phyloP scores from a whole-genome alignment of 1,140 invertebrate genomes.

The Melitaea cinxia region DNA sequence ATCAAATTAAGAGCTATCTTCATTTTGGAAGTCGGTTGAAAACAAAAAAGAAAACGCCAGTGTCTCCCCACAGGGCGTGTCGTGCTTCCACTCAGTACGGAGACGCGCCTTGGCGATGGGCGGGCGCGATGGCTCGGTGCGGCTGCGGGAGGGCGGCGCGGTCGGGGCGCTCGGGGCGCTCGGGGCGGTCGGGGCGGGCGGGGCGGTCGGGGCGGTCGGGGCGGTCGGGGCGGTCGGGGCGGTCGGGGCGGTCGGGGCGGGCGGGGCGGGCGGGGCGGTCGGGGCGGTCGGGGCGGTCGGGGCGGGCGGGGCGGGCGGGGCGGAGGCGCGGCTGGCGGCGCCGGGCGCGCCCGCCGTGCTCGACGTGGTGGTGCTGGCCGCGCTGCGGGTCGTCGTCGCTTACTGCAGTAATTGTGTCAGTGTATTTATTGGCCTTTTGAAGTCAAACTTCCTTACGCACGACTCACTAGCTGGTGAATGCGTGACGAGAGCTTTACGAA shows the following conservation, averaged over 20 bases:
- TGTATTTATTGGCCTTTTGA: slow-evolving; percentile 29
- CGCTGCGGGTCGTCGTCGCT: slow-evolving; percentile 67
- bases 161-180: slow-evolving; percentile 56
- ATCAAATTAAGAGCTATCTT: no score
- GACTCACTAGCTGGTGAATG: no score
- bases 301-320: slow-evolving; percentile 70
- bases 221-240: slow-evolving; percentile 67
- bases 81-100: slow-evolving; percentile 75
- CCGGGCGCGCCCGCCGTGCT: slow-evolving; percentile 60
- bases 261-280: slow-evolving; percentile 47
- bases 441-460: no score
- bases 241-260: slow-evolving; percentile 47
- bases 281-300: slow-evolving; percentile 77
- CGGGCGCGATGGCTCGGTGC: slow-evolving; percentile 69
- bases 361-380: slow-evolving; percentile 74
- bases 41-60: no score
- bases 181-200: slow-evolving; percentile 58
- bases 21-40: no score
- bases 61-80: slow-evolving; percentile 82
- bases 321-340: slow-evolving; percentile 47
- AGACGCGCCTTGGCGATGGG: slow-evolving; percentile 79
- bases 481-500: no score
- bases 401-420: slow-evolving; percentile 80
- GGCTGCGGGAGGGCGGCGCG: slow-evolving; percentile 77
- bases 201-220: slow-evolving; percentile 74